These are phyloP conservation scores for Scarus forsteni DNA, from an alignment of 2,797 vertebrate genomes.

Conservation along the genomic window DNA sequence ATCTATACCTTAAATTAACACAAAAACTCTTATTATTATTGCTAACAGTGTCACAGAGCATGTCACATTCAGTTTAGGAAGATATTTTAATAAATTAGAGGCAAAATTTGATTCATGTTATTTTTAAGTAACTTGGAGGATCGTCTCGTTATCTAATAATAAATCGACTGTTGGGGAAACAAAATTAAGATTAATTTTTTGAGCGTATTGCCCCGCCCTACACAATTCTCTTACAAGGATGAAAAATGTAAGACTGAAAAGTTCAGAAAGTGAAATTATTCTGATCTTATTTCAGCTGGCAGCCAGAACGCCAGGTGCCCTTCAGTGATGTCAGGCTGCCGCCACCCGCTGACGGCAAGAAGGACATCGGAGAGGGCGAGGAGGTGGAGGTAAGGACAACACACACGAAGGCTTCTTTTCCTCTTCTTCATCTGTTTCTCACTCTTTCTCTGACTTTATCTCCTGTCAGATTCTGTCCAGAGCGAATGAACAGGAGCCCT, in stretches of 20 bases:
- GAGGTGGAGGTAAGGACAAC: slow-evolving; percentile 93
- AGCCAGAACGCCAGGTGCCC: slow-evolving; percentile 97
- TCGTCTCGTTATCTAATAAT: too few relatives aligned
- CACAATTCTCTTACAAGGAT: too few relatives aligned
- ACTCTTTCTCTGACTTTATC: background rate
- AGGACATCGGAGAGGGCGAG: slow-evolving; percentile 96
- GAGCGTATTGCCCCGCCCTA: too few relatives aligned
- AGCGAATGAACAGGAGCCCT: slow-evolving; percentile 99
- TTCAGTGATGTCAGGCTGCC: slow-evolving; percentile 96
- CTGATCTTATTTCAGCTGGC: slow-evolving; percentile 87
- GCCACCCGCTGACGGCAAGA: slow-evolving; percentile 92
- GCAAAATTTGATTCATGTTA: too few relatives aligned
- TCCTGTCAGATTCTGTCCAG: slow-evolving; percentile 91
- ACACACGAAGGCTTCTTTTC: background rate
- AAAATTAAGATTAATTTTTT: too few relatives aligned
- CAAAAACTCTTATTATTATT: too few relatives aligned
- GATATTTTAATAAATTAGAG: too few relatives aligned
- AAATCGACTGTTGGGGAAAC: too few relatives aligned
- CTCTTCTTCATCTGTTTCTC: background rate
- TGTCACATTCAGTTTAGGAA: too few relatives aligned
- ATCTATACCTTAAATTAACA: too few relatives aligned
- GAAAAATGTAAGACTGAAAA: background rate
- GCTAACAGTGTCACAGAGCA: too few relatives aligned
- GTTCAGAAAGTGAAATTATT: background rate
- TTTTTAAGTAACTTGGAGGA: too few relatives aligned